Base-by-base conservation (phyloP, 2,113 vertebrate genomes). In the Pipra filicauda region DNA sequence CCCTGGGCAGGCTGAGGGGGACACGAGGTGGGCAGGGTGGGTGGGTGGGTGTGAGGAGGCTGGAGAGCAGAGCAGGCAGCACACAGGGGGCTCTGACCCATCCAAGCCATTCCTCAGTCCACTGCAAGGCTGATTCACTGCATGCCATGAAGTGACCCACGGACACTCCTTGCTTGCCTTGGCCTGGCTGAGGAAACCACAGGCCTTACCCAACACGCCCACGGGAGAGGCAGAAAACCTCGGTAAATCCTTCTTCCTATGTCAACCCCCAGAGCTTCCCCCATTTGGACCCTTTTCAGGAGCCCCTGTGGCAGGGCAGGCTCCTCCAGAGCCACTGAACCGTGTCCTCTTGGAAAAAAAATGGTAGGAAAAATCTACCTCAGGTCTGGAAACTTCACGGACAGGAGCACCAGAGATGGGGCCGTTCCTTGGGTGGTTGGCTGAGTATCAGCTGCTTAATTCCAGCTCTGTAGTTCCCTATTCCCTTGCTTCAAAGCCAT, bases 171-270 rank as follows among this genome's bases (percentile, higher is more conserved):
- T 96, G 97, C 97, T 98, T 97, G 97, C 76, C 2, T 98, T 98
- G 97, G 97, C 97, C 85, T 94, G 88, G 30, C 82, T 74, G 23
- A 78, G 91, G 43, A 98, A 97, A 97, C 97, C 97, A 89, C 97
- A 97, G 37, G 89, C 96, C 91, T 84, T 61, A n/a, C 96, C 94
- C 92, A 43, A 74, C 15, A 69, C 15, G 39, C 93, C 95, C 65
- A 89, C 74, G 31, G 61, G 94, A 91, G 87, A 84, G 89, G 88
- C 35, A 9, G 65, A 87, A 94, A 90, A 54, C 30, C 55, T 44
- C 18, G 26, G 78, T 54, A 85, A 95, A 96, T 52, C 57, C 48
- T 82, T 57, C 44, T 82, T 62, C 31, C 80, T 80, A 65, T 28
- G n/a, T 24, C 54, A 33, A 30, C 9, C 61, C 41, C 23, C 30